Evolutionary conservation across 2,797 vertebrate species (phyloP).

Genomic region (Chaunax sp.): DNA sequence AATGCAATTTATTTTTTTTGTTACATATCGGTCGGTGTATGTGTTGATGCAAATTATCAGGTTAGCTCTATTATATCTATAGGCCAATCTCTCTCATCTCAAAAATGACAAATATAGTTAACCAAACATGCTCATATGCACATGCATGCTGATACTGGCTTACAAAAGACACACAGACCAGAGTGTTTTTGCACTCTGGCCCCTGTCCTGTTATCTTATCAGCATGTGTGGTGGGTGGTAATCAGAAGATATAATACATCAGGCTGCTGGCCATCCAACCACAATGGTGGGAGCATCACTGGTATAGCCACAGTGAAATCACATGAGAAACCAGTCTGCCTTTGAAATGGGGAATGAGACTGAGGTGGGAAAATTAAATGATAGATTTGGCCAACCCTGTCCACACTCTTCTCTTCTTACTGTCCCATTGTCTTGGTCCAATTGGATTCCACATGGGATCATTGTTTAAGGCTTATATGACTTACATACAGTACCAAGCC

Average conservation of each 20-base stretch:
- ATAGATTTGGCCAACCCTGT: constrained; percentile 66
- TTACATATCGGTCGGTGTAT: no score
- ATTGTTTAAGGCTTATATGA: constrained; percentile 16
- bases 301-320: constrained; percentile 44
- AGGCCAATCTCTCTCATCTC: no score
- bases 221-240: constrained; percentile 75
- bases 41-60: no score
- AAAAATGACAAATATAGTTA: no score
- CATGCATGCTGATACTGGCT: constrained; percentile 37
- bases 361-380: constrained; percentile 58
- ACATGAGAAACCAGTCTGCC: constrained; percentile 56
- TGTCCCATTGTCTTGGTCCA: constrained; percentile 25
- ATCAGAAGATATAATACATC: constrained; percentile 85
- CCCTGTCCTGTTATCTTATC: constrained; percentile 73
- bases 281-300: constrained; percentile 56
- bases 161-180: constrained; percentile 35
- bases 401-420: constrained; percentile 31
- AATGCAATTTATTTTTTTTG: no score
- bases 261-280: constrained; percentile 64
- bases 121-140: constrained; percentile 32
- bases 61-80: no score
- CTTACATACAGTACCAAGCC: constrained; percentile 1
- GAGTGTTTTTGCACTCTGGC: constrained; percentile 59
- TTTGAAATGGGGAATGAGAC: constrained; percentile 77
- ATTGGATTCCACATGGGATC: constrained; percentile 56